Base-by-base conservation (phyloP, 1,140 invertebrate genomes). In the Lordiphosa stackelbergi region DNA sequence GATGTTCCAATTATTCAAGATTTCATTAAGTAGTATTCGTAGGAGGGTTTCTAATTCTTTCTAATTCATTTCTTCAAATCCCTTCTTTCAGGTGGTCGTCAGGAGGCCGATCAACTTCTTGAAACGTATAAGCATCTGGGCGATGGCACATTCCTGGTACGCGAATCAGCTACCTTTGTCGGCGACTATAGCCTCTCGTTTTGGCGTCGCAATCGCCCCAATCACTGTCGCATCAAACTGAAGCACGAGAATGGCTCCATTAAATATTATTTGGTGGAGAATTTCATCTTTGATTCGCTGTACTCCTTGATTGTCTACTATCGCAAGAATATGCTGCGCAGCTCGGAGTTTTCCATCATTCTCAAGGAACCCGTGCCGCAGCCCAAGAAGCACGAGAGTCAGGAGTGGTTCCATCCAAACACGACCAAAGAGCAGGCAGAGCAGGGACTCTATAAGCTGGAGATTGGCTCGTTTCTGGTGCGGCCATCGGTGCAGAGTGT, bases 151-250 rank as follows among this genome's bases (percentile, higher is more conserved):
- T 99, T 99, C 88, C 90, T 99, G 10, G 97, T 99, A 0, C 89
- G 97, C 56, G 94, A 97, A 66, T 97, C 96, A 87, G 96, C 97
- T 24, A 98, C 97, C 0, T 99, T 98, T 89, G 95, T 98, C 12
- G 97, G 97, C 0, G 97, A 98, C 88, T 98, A 97, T 86, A 96
- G 96, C 53, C 88, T 99, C 2, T 98, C 96, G 0, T 98, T 99
- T 89, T 98, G 95, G 95, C 90, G 96, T 8, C 92, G 95, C 81
- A 94, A 93, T 12, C 93, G 93, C 85, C 94, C 95, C 0, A 96
- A 97, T 88, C 97, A 99, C 88, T 98, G 96, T 87, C 86, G 96
- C 38, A 98, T 98, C 56, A 94, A 95, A 77, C 91, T 94, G 24
- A 96, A 95, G 78, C 95, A 96, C 79, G 96, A 97, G 62, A 92